Base-by-base conservation (phyloP, 1,140 invertebrate genomes). In the Latrodectus geometricus region DNA sequence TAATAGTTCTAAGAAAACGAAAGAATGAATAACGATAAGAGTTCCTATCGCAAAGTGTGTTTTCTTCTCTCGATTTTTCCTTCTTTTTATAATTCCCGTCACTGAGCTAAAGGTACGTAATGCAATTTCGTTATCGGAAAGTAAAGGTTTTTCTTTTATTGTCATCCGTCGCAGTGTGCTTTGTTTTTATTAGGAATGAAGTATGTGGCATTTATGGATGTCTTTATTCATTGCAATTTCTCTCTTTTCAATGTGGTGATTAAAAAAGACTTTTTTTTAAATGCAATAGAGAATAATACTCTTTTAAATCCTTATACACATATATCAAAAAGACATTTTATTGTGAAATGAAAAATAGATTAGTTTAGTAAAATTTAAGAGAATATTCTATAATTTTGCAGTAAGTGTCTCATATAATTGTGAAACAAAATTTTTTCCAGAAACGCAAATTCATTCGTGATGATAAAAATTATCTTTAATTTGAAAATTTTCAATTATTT, bases 1-100 rank as follows among this genome's bases (percentile, higher is more conserved):
- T 84, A 84, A 84, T 84, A 35, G 74, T 68, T 56, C 20, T 15
- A 76, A 48, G 35, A 76, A 76, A 61, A 20, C 49, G n/a, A 69
- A 35, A 49, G 66, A 66, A 54, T 70, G 79, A 56, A 49, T 81
- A 72, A 81, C 52, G 79, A 72, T 70, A 70, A 72, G 49, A 72
- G 21, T 72, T 52, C 48, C 21, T 56, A 70, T 70, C 79, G 35
- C 61, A 35, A 69, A 69, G 21, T 9, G 17, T 52, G 56, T 78
- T 78, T 15, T 20, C 56, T 15, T 66, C n/a, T 69, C 17, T 56
- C 50, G 15, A 9, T 52, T 65, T 61, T 35, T 78, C 61, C 20
- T 15, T 49, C 50, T 35, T 77, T 23, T 15, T 68, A 66, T 61
- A 23, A 20, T 23, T 68, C 17, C 23, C 20, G 56, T 54, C 15